Percentiles rank a stretch among this genome's conserved stretches.
Conservation (phyloP, 2,113 vertebrate species). For the Narcine bancroftii region DNA sequence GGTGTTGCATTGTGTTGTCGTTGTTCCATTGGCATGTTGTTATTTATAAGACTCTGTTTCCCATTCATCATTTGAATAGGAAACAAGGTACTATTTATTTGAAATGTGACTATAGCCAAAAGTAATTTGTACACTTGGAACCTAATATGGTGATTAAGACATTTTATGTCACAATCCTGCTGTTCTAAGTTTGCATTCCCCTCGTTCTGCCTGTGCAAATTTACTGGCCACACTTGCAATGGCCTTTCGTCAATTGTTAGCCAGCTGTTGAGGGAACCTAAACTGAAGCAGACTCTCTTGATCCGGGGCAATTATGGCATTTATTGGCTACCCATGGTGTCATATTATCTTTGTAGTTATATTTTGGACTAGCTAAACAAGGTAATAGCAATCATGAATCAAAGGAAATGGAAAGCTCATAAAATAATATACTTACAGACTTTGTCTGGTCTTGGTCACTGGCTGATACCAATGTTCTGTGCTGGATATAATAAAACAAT, state of each 20-base stretch:
- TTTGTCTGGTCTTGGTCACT: not conserved
- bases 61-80: slow-evolving; percentile 32
- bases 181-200: not conserved
- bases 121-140: slow-evolving; percentile 34
- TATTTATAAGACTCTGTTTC: slow-evolving; percentile 31
- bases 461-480: not conserved
- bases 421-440: not conserved
- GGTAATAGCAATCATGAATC: not conserved
- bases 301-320: slow-evolving; percentile 22
- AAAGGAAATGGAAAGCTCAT: not conserved
- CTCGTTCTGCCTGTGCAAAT: not conserved
- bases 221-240: slow-evolving; percentile 17
- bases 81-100: slow-evolving; percentile 32
- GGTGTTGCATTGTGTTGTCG: slow-evolving; percentile 29
- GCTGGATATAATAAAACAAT: not conserved
- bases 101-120: slow-evolving; percentile 36
- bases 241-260: slow-evolving; percentile 6
- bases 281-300: not conserved
- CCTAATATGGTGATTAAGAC: slow-evolving; percentile 33
- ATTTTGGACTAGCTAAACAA: not conserved
- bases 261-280: slow-evolving; percentile 26
- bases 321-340: not conserved
- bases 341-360: slow-evolving; percentile 21
- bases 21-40: slow-evolving; percentile 23
- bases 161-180: slow-evolving; percentile 32